Evolutionary conservation across 2,113 vertebrate species (phyloP).

Genomic region (Panthera uncia): DNA sequence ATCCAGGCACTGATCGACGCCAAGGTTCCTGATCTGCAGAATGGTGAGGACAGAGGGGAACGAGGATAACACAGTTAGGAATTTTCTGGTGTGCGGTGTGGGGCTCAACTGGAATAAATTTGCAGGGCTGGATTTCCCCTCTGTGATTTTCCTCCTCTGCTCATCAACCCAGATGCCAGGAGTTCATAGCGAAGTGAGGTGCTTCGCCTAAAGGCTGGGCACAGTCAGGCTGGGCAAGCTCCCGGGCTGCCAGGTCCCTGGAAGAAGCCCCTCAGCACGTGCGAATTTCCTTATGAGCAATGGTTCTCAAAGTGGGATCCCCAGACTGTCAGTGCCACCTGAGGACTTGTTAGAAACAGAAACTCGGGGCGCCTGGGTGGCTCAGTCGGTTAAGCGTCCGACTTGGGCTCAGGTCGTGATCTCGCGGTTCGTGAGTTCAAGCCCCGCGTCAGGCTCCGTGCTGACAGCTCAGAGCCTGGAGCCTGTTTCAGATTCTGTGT

Average conservation of each 20-base stretch:
- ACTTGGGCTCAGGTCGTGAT: no score
- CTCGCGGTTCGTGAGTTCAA: no score
- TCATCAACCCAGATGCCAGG: background rate
- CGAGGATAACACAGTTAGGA: background rate
- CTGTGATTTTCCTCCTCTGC: background rate
- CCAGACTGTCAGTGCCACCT: background rate
- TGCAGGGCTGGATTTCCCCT: background rate
- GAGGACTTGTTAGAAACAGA: background rate
- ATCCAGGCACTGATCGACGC: constrained; percentile 90
- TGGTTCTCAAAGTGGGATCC: background rate
- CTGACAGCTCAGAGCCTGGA: no score
- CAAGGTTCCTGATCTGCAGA: constrained; percentile 91
- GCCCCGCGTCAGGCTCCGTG: no score
- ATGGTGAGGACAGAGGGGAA: background rate
- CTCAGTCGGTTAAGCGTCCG: no score
- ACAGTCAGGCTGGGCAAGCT: background rate
- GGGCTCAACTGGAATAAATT: background rate
- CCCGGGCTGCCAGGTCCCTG: background rate
- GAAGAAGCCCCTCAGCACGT: background rate
- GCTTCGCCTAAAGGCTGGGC: background rate
- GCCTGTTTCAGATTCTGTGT: no score
- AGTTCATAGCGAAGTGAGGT: background rate
- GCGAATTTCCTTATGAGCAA: background rate
- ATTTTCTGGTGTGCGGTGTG: background rate
- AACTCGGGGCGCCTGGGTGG: background rate